Base-by-base conservation (phyloP, 1,140 invertebrate genomes). In the Capitella teleta region DNA sequence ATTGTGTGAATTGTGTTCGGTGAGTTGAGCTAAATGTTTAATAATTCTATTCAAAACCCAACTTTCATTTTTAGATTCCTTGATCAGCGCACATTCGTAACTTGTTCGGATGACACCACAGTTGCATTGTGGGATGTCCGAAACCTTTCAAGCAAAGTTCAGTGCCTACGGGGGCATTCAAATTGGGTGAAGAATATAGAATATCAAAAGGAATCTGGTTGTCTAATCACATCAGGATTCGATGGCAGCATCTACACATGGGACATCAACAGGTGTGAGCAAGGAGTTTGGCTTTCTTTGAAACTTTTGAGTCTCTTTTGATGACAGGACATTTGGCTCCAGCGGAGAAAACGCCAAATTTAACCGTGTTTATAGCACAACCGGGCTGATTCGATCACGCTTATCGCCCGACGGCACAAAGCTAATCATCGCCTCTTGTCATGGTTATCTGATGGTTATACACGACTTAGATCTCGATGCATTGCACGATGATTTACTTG, bases 171-270 rank as follows among this genome's bases (percentile, higher is more conserved):
- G 49, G 90, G 90, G 8, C 90, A 95, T 70, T 84, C 85, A 0
- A 91, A 91, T 73, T 94, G 90, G 90, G 91, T 94, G 5, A 94
- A 95, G 73, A 94, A 92, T 68, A 91, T 95, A 53, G 90, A 95
- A 65, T 94, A 88, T 66, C 88, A 86, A 40, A 78, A 81, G n/a
- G 82, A 80, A 57, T 84, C 88, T 61, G 83, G 87, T 49, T 73
- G 90, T 3, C 75, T 95, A 21, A 79, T 94, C 2, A 91, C 87
- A 2, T 92, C 88, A 28, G 88, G 87, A 5, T 86, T 94, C 70
- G 90, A 94, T 73, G 89, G 90, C 14, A 86, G 83, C 57, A 88
- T 95, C 67, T 90, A 86, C 61, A 86, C 87, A 2, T 95, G 91
- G 91, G 87, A 94, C 66, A 88, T 94, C 23, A 91, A 92, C 70